Evolutionary conservation across 2,888 invertebrate species (phyloP), one percentile per base, ranked within the genome.

Genomic region (Asteroscopus sphinx): DNA sequence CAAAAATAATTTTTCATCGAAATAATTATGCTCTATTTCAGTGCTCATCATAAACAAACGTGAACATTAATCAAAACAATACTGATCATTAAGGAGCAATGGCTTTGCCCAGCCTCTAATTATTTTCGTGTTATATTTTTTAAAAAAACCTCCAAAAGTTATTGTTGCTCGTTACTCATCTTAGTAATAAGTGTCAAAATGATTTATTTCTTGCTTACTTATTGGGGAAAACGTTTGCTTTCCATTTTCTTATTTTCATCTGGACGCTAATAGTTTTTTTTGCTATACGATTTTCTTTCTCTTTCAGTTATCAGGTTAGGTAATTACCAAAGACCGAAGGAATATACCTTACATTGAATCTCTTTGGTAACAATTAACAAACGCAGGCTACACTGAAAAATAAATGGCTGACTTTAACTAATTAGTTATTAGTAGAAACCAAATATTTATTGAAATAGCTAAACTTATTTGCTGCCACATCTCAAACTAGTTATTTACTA

Each of bases 131-230:
- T 76, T 80, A 78, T 74, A 67, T 76, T 77, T 79, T 66, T 69
- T 64, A 76, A 81, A 79, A 81, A 73, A 68, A 64, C 59, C 73
- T 64, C 64, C 41, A 26, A 69, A 79, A 78, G 78, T 81, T 77
- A 82, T 80, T 79, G 79, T 76, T 68, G 77, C 72, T 80, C 86
- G 81, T 88, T 83, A 82, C 77, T 88, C 87, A 87, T 86, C 82
- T 79, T 61, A 62, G 85, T 81, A 87, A 87, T 86, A 87, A 86
- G 80, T 81, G 88, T 86, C 87, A 82, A 82, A 82, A 84, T 84
- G 83, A 85, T 85, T 85, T 84, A 85, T 85, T 79, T 71, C 75
- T 72, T 66, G 60, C 76, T 78, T 68, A 77, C 77, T 79, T 79
- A 79, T 81, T 79, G 73, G 74, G 72, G 61, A 67, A 70, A 72